Percentiles rank a stretch among this genome's conserved stretches.
These are phyloP conservation scores for Phyllotis vaccarum DNA, from an alignment of 2,797 vertebrate genomes.

Conservation along the genomic window DNA sequence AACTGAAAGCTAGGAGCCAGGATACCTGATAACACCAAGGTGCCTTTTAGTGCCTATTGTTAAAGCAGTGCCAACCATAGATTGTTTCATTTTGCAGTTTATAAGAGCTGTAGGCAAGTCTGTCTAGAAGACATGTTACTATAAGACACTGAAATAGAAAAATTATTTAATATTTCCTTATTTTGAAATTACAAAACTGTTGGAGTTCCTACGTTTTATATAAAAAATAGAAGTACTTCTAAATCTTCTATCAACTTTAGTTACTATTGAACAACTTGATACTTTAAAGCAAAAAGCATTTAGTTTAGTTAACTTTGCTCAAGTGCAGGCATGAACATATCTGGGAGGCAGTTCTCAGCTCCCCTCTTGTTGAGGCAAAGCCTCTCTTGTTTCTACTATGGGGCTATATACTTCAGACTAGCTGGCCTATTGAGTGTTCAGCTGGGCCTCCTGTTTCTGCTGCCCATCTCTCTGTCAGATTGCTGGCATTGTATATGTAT, in stretches of 20 bases:
- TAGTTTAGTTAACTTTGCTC: neutral
- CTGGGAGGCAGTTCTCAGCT: neutral
- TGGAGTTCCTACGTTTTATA: conserved; percentile 29
- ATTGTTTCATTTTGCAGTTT: conserved; percentile 61
- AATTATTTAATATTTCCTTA: conserved; percentile 23
- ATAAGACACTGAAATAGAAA: conserved; percentile 60
- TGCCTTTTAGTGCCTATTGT: conserved; percentile 54
- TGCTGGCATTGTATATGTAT: neutral
- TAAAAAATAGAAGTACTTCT: neutral
- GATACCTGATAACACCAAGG: conserved; percentile 67
- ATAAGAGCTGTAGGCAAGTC: conserved; percentile 66
- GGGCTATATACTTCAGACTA: neutral
- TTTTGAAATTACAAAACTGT: conserved; percentile 56
- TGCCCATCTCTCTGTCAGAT: neutral
- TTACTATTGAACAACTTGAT: neutral
- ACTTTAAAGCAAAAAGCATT: conserved; percentile 15
- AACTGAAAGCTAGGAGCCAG: conserved; percentile 66
- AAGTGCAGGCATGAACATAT: rapidly evolving
- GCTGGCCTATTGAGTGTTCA: neutral
- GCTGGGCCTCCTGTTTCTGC: neutral
- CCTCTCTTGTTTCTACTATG: neutral
- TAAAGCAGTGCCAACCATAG: conserved; percentile 60
- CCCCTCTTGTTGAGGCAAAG: neutral
- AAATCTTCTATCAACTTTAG: conserved; percentile 28
- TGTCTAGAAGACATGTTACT: conserved; percentile 41